phyloP scores from a whole-genome alignment of 2,113 vertebrate genomes.

The Oryzias melastigma region DNA sequence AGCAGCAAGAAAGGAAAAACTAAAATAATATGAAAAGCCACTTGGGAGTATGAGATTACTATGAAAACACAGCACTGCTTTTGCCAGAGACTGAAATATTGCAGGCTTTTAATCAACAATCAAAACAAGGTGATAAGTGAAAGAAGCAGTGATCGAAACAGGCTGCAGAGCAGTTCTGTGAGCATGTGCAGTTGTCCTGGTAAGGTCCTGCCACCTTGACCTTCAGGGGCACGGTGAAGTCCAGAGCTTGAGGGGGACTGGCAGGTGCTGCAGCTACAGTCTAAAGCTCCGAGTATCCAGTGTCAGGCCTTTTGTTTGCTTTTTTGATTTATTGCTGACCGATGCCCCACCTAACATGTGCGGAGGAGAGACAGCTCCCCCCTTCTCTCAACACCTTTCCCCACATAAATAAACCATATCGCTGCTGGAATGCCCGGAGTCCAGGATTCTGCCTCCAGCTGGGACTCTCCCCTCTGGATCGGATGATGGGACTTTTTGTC shows the following conservation, averaged over 20 bases:
- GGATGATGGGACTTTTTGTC: conserved; percentile 49
- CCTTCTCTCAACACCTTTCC: conserved; percentile 69
- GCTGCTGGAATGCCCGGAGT: conserved; percentile 63
- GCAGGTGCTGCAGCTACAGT: conserved; percentile 71
- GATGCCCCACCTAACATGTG: conserved; percentile 68
- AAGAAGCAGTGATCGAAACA: conserved; percentile 19
- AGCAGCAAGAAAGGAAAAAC: conserved; percentile 71
- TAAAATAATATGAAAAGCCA: conserved; percentile 68
- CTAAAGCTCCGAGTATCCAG: conserved; percentile 55
- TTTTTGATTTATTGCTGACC: conserved; percentile 75
- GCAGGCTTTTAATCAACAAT: conserved; percentile 49
- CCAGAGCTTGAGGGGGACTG: conserved; percentile 61
- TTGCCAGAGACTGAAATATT: conserved; percentile 45
- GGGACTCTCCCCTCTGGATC: conserved; percentile 65
- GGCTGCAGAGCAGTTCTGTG: conserved; percentile 9
- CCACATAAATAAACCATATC: conserved; percentile 75
- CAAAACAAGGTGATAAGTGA: conserved; percentile 53
- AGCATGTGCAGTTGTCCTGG: conserved; percentile 11
- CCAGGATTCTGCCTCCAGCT: conserved; percentile 37
- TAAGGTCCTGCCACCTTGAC: conserved; percentile 44
- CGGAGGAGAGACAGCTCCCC: conserved; percentile 35
- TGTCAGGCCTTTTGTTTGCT: conserved; percentile 72
- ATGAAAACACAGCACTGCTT: conserved; percentile 55
- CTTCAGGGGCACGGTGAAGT: conserved; percentile 37
- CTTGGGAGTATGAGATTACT: conserved; percentile 54